Percentiles rank a stretch among this genome's conserved stretches.
Evolutionary conservation across 2,888 invertebrate genomes (phyloP).

Genomic region (Atrina japonica): DNA sequence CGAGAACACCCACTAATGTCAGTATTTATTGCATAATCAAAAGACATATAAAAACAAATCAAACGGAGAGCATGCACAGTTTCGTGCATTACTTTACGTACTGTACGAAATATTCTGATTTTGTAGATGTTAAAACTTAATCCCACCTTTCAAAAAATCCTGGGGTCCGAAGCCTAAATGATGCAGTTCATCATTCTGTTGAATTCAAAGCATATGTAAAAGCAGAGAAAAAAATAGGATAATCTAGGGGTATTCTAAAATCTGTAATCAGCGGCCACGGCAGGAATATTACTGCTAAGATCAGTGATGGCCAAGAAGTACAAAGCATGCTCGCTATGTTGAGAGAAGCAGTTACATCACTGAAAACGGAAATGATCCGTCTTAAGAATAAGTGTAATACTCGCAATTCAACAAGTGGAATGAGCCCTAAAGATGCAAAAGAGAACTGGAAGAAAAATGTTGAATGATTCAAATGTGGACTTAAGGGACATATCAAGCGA

Average conservation of each 20-base stretch:
- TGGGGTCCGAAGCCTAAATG: slow-evolving; percentile 18
- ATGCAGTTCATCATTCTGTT: slow-evolving; percentile 31
- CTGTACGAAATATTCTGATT: too few species aligned
- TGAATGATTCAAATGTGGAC: background rate
- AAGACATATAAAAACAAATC: too few species aligned
- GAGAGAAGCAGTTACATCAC: too few species aligned
- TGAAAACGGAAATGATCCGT: background rate
- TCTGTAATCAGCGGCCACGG: background rate
- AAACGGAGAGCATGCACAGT: too few species aligned
- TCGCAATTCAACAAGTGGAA: too few species aligned
- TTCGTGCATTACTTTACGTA: slow-evolving; percentile 15
- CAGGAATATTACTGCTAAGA: background rate
- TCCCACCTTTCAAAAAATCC: slow-evolving; percentile 21
- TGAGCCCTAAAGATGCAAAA: too few species aligned
- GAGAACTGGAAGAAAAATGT: background rate
- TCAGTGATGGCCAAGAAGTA: too few species aligned
- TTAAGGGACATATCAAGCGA: background rate
- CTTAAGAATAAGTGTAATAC: too few species aligned
- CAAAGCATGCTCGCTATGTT: too few species aligned
- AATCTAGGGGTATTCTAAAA: slow-evolving; percentile 1
- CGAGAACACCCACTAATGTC: too few species aligned
- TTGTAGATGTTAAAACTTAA: slow-evolving; percentile 18
- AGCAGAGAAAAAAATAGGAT: slow-evolving; percentile 7
- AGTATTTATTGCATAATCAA: too few species aligned
- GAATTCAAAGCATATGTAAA: slow-evolving; percentile 29